Base-by-base conservation (phyloP, 2,113 vertebrate genomes). In the Natator depressus region DNA sequence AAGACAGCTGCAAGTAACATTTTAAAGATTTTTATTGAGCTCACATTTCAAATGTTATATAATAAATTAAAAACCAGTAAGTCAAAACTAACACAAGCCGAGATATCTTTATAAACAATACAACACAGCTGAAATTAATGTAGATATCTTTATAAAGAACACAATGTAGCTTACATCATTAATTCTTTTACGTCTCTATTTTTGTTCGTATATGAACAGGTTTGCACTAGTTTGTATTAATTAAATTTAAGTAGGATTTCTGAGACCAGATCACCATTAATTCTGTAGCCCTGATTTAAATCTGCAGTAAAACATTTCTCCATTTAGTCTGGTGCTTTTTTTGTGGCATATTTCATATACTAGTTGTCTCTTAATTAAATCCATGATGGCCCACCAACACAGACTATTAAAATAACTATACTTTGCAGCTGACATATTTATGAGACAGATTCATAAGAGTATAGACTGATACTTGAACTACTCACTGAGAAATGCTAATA, bases 301-400 rank as follows among this genome's bases (percentile, higher is more conserved):
- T 97, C 97, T 97, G 98, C 97, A 98, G 97, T 98, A 98, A 98
- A 98, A 97, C 97, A 98, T 98, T 98, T 98, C 98, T 98, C 97
- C 97, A 98, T 98, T 98, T 98, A 98, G 98, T 98, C 98, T 96
- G 97, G 95, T 98, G 97, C 97, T 97, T 98, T 42, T 42, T 54
- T 98, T 98, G 98, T 98, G 97, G 98, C 97, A 95, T 98, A 98
- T 98, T 98, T 98, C 98, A 98, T 98, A 98, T 93, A 98, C 97
- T 98, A 97, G 98, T 98, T 98, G 98, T 98, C 98, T 98, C 98
- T 98, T 98, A 98, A 98, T 98, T 98, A 98, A 98, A 98, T 98
- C 98, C 98, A 98, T 95, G 97, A 98, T 98, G 98, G 97, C 97
- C 98, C 97, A 98, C 98, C 98, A 98, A 98, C 98, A 98, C 98